Evolutionary conservation across 2,888 invertebrate genomes (phyloP).

Genomic region (Chrysotoxum bicinctum): DNA sequence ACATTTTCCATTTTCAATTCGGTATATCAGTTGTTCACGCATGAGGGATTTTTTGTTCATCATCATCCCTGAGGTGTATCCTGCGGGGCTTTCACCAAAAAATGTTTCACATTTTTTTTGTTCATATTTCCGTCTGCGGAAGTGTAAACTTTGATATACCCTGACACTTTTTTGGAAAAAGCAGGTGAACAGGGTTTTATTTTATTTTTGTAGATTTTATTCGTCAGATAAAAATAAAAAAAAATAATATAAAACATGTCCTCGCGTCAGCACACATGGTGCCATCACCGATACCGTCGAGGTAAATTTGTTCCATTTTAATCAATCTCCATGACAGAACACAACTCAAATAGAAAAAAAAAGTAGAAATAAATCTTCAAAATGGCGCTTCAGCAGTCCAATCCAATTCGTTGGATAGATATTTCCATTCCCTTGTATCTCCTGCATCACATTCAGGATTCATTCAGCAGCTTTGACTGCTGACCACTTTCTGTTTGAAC

Average conservation of each 20-base stretch:
- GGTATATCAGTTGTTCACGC: conserved; percentile 70
- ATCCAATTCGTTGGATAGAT: conserved; percentile 56
- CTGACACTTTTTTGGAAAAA: conserved; percentile 58
- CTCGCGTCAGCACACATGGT: conserved; percentile 42
- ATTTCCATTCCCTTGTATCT: neutral
- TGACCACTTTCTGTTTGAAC: conserved; percentile 72
- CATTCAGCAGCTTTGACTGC: conserved; percentile 43
- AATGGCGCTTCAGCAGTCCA: conserved; percentile 64
- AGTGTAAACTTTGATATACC: conserved; percentile 70
- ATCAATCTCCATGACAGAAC: conserved; percentile 52
- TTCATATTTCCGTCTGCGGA: conserved; percentile 66
- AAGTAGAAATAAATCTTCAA: conserved; percentile 59
- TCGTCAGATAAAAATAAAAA: conserved; percentile 46
- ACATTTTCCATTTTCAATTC: conserved; percentile 40
- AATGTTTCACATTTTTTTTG: conserved; percentile 26
- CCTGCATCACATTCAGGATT: neutral
- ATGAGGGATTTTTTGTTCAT: conserved; percentile 58
- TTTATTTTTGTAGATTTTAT: conserved; percentile 57
- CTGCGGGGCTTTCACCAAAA: conserved; percentile 19
- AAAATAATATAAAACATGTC: conserved; percentile 29
- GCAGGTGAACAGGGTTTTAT: conserved; percentile 55
- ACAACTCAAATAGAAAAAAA: conserved; percentile 3
- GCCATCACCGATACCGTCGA: conserved; percentile 5
- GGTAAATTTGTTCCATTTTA: conserved; percentile 55
- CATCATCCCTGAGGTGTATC: conserved; percentile 8